Conservation (phyloP, 1,140 invertebrate genomes). For the Drosophila pectinifera region DNA sequence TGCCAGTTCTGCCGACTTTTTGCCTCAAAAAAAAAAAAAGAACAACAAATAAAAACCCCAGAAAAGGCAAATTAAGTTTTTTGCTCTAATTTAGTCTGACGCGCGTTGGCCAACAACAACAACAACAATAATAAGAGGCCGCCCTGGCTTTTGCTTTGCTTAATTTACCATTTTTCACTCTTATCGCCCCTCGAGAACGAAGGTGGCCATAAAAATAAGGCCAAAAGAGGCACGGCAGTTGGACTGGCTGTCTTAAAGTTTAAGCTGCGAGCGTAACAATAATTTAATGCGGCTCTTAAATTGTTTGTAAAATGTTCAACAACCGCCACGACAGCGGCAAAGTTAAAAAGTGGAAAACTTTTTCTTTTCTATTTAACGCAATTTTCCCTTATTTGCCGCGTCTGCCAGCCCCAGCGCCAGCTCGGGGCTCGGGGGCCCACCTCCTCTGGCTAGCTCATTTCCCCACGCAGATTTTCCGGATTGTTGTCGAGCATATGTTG, state of each 20-base stretch:
- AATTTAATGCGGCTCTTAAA: slow-evolving; percentile 83
- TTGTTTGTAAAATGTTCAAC: slow-evolving; percentile 83
- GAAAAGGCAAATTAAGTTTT: slow-evolving; percentile 81
- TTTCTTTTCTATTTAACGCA: slow-evolving; percentile 83
- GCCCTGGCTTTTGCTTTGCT: slow-evolving; percentile 73
- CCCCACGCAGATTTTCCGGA: slow-evolving; percentile 54
- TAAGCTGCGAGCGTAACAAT: slow-evolving; percentile 81
- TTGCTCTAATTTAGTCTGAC: slow-evolving; percentile 83
- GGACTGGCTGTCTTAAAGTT: slow-evolving; percentile 73
- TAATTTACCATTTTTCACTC: slow-evolving; percentile 84
- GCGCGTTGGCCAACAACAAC: slow-evolving; percentile 36
- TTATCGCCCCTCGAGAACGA: slow-evolving; percentile 65
- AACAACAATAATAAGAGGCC: slow-evolving; percentile 60
- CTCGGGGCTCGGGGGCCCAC: neutral
- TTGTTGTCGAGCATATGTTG: slow-evolving; percentile 76
- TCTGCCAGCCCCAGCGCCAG: too few species aligned
- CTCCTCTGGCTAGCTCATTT: slow-evolving; percentile 54
- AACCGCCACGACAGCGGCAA: slow-evolving; percentile 64
- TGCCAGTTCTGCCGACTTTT: slow-evolving; percentile 58
- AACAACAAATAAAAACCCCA: slow-evolving; percentile 7
- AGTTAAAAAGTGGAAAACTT: slow-evolving; percentile 83
- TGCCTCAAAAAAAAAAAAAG: slow-evolving; percentile 50
- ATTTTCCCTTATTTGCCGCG: slow-evolving; percentile 79
- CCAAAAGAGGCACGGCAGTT: slow-evolving; percentile 50
- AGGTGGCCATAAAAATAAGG: slow-evolving; percentile 73